Conservation (phyloP, 2,113 vertebrate species). For the Callionymus lyra region DNA sequence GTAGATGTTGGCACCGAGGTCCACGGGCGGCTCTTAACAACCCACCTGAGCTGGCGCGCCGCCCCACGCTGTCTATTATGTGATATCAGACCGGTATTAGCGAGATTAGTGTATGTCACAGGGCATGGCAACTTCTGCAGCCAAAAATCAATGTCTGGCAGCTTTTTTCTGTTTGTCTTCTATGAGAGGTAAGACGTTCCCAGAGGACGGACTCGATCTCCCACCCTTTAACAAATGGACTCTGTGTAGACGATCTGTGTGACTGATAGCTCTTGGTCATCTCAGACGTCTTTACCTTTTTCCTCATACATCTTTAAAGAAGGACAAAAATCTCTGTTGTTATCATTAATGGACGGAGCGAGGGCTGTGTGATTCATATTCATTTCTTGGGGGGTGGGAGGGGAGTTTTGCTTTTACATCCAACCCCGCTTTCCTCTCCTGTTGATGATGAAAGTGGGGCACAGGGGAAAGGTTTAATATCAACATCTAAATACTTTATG, state of each 20-base stretch:
- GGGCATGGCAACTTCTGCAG: conserved; percentile 41
- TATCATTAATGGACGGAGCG: conserved; percentile 34
- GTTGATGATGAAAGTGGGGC: conserved; percentile 33
- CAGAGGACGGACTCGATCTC: too few species aligned
- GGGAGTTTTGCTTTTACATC: conserved; percentile 18
- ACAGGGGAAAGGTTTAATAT: conserved; percentile 26
- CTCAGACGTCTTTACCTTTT: conserved; percentile 29
- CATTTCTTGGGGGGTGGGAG: conserved; percentile 3
- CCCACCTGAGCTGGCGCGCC: conserved; percentile 41
- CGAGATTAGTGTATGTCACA: conserved; percentile 53
- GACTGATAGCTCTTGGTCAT: conserved; percentile 48
- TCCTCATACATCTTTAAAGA: conserved; percentile 55
- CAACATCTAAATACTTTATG: conserved; percentile 51
- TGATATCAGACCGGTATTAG: conserved; percentile 49
- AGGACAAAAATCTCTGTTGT: conserved; percentile 17
- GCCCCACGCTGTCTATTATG: conserved; percentile 40
- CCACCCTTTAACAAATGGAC: too few species aligned
- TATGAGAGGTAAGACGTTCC: too few species aligned
- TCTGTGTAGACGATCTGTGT: conserved; percentile 18
- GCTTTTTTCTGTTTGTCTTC: conserved; percentile 17
- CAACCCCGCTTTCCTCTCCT: neutral
- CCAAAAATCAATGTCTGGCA: conserved; percentile 45
- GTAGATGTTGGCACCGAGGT: conserved; percentile 17
- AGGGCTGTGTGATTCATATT: conserved; percentile 11
- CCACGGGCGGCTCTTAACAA: too few species aligned